These are phyloP conservation scores for Mustela lutreola DNA, from an alignment of 2,113 vertebrate genomes.

Conservation along the genomic window DNA sequence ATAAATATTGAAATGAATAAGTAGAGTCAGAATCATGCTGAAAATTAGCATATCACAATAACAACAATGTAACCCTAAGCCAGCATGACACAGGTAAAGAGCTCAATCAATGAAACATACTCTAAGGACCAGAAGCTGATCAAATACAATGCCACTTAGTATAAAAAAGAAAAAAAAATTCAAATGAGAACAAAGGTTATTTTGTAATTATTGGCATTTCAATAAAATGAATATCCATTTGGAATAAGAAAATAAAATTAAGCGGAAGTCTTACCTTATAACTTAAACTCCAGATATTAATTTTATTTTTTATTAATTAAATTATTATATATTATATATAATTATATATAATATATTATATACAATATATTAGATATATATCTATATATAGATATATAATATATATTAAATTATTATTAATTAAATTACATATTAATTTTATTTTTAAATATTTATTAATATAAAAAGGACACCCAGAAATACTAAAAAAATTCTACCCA, in stretches of 20 bases:
- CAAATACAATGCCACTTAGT: background rate
- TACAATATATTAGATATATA: too few relatives aligned
- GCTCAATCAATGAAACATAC: background rate
- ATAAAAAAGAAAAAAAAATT: background rate
- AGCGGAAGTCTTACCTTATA: background rate
- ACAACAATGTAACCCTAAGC: background rate
- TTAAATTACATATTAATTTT: too few relatives aligned
- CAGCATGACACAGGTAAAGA: background rate
- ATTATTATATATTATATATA: too few relatives aligned
- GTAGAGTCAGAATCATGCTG: background rate
- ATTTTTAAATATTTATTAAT: too few relatives aligned
- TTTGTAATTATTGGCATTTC: background rate
- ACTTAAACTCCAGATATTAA: background rate
- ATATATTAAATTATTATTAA: too few relatives aligned
- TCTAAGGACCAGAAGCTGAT: background rate
- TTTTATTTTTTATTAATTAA: too few relatives aligned
- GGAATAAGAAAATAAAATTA: slow-evolving; percentile 17
- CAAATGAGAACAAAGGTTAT: background rate
- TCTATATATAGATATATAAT: too few relatives aligned
- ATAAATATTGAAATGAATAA: slow-evolving; percentile 22
- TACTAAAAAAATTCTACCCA: background rate
- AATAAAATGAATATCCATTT: background rate
- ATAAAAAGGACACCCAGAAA: background rate
- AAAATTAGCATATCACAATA: background rate
- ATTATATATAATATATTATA: too few relatives aligned